phyloP scores from a whole-genome alignment of 2,113 vertebrate species.

The Capreolus pygargus region DNA sequence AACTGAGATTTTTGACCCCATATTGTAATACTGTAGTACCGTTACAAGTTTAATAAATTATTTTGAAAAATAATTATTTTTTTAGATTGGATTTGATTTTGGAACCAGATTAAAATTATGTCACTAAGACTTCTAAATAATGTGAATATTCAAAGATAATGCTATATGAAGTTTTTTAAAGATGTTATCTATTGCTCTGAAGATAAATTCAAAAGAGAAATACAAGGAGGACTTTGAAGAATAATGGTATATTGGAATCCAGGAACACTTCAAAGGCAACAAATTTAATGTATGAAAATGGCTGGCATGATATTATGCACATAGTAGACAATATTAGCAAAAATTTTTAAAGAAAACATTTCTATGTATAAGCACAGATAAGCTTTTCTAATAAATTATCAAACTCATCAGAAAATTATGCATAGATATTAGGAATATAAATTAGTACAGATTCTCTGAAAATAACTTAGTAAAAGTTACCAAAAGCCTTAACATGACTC shows the following conservation, averaged over 20 bases:
- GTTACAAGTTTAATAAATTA: not conserved
- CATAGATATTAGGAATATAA: not conserved
- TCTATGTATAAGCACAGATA: not conserved
- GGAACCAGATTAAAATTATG: not conserved
- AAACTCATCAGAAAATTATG: constrained; percentile 15
- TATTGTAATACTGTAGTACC: not conserved
- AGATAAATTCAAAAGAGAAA: not conserved
- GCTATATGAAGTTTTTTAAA: not conserved
- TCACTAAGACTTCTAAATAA: not conserved
- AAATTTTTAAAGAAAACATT: not conserved
- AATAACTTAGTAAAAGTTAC: not conserved
- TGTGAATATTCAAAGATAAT: not conserved
- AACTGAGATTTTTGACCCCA: not conserved
- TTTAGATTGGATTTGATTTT: not conserved
- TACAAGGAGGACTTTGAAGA: not conserved
- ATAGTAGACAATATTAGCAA: not conserved
- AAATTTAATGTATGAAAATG: not conserved
- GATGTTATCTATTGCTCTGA: not conserved
- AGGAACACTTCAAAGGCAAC: not conserved
- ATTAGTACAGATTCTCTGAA: not conserved
- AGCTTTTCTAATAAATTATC: not conserved
- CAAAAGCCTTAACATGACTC: not conserved
- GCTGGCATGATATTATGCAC: not conserved
- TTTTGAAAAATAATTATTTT: not conserved
- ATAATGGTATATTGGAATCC: not conserved